Conservation (phyloP, 2,888 invertebrate species). For the Caenorhabditis macrosperma region DNA sequence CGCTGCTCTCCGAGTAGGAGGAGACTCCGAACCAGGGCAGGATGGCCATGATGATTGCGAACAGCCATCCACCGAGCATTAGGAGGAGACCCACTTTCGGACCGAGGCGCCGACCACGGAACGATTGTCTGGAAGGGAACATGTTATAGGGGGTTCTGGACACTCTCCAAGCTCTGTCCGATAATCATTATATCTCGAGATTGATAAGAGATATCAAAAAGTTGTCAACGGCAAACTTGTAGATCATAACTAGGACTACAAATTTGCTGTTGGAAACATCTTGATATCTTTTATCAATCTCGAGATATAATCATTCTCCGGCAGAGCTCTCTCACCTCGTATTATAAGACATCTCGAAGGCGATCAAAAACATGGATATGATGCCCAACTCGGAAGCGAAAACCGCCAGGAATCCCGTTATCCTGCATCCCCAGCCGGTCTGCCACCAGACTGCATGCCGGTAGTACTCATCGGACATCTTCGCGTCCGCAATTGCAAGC, state of each 20-base stretch:
- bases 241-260: too few species aligned
- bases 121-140: slow-evolving; percentile 84
- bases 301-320: too few species aligned
- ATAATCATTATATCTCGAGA: too few species aligned
- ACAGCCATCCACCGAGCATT: slow-evolving; percentile 81
- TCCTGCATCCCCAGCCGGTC: slow-evolving; percentile 89
- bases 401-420: slow-evolving; percentile 94
- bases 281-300: background rate
- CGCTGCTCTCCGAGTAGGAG: slow-evolving; percentile 95
- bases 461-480: slow-evolving; percentile 94
- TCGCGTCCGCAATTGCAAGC: slow-evolving; percentile 94
- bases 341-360: slow-evolving; percentile 79
- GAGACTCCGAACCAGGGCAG: slow-evolving; percentile 92
- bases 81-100: slow-evolving; percentile 52
- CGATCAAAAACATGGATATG: slow-evolving; percentile 93
- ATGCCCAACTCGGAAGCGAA: slow-evolving; percentile 94
- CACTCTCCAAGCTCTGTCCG: too few species aligned
- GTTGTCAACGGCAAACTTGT: too few species aligned
- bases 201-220: too few species aligned
- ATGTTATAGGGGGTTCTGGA: background rate
- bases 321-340: too few species aligned
- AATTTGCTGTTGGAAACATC: too few species aligned
- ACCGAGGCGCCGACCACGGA: slow-evolving; percentile 90
- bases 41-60: slow-evolving; percentile 86
- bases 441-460: slow-evolving; percentile 98